A percentile compares a stretch with the other conserved stretches of the same genome.
These are phyloP conservation scores for Gymnorhina tibicen DNA, from an alignment of 2,113 vertebrate species.

Conservation along the genomic window DNA sequence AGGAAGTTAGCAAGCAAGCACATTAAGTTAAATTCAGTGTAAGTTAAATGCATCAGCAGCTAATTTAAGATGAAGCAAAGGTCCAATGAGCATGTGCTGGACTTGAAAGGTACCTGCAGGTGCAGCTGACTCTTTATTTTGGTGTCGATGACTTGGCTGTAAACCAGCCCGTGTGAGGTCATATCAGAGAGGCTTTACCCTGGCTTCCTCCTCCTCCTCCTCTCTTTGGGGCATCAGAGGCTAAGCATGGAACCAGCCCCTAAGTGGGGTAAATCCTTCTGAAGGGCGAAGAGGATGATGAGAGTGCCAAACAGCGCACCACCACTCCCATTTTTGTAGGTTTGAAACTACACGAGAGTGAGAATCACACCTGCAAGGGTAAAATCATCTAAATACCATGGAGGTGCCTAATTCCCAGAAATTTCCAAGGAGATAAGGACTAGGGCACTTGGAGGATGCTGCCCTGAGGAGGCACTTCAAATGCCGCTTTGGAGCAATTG, in stretches of 20 bases:
- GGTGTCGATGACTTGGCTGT: neutral
- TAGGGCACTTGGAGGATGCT: neutral
- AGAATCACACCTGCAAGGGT: neutral
- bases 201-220: neutral
- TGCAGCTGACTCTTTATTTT: neutral
- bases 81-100: neutral
- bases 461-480: neutral
- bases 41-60: constrained; percentile 53
- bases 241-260: neutral
- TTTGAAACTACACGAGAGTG: neutral
- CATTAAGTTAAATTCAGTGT: constrained; percentile 66
- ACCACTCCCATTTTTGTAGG: neutral
- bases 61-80: constrained; percentile 40
- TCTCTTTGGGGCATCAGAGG: neutral
- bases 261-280: neutral
- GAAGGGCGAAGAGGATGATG: neutral
- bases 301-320: neutral
- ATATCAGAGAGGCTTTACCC: neutral
- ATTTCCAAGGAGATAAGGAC: neutral
- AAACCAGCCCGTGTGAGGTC: neutral
- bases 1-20: constrained; percentile 69
- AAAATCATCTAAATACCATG: neutral
- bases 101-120: neutral
- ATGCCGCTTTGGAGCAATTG: neutral
- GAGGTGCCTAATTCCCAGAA: neutral